Evolutionary conservation across 2,113 vertebrate genomes (phyloP), one percentile per base, ranked within the genome.

Genomic region (Sitta europaea): DNA sequence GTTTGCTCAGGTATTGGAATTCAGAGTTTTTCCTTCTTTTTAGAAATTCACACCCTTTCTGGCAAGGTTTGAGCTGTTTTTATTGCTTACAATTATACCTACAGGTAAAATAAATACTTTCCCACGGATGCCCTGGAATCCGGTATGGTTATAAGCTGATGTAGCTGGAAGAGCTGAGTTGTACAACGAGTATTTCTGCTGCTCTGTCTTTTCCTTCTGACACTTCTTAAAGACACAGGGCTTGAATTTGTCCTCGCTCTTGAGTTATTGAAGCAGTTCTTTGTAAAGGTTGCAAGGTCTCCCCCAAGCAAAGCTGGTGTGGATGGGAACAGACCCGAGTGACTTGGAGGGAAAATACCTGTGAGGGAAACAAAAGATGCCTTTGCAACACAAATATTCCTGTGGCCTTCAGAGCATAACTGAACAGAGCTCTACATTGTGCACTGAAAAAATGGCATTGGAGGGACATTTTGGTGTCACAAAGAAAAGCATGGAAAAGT

Each of bases 1-100:
- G 97, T 98, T 98, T 98, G 97, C 96, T 98, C 97, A 97, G 96
- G 97, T 97, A 97, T 85, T 97, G 96, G 97, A 97, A 98, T 98
- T 97, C 92, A 96, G 81, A 97, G 79, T 90, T 97, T 98, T 97
- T 93, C 95, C 92, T 94, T 94, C 96, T 96, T 96, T 97, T 97
- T 96, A 96, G 96, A 96, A 93, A 97, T 96, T 98, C 92, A 95
- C 97, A 96, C 97, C 96, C 97, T 97, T 98, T 93, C 95, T 98
- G 97, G 97, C 97, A 98, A 91, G 92, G 92, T 51, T 71, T 63
- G 93, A 97, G 88, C 79, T 92, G 97, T 80, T 96, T 97, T 97
- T 97, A 97, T 96, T 97, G 96, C 97, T 96, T 73, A 86, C 97
- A 97, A 97, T 97, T 98, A 97, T 96, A 97, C 93, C 96, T 98